Conservation (phyloP, 2,888 invertebrate species). For the Willowsia nigromaculata region DNA sequence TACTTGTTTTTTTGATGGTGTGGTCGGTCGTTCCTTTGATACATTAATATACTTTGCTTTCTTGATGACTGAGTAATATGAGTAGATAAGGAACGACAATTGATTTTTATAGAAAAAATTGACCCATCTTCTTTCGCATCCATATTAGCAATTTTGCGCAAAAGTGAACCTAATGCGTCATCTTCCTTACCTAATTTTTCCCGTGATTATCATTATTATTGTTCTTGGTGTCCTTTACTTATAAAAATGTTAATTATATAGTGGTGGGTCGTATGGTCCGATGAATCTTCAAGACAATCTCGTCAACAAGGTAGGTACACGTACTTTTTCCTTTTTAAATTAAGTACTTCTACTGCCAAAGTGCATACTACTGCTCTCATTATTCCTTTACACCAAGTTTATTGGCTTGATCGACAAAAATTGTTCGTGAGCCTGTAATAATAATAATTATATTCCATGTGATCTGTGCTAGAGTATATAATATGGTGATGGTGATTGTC, state of each 20-base stretch:
- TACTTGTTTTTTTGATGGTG: not conserved
- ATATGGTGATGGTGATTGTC: too few relatives aligned
- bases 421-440: not conserved
- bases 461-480: not conserved
- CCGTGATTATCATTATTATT: not conserved
- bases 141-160: not conserved
- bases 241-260: conserved; percentile 44
- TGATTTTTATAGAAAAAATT: conserved; percentile 8
- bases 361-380: not conserved
- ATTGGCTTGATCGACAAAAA: not conserved
- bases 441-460: not conserved
- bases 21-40: not conserved
- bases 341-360: too few relatives aligned
- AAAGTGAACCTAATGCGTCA: not conserved
- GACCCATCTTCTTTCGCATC: not conserved
- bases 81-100: not conserved
- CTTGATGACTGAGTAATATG: not conserved
- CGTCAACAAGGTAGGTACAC: not conserved
- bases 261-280: not conserved
- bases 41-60: not conserved
- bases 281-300: not conserved
- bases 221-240: conserved; percentile 35
- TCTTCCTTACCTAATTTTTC: not conserved
- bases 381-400: not conserved
- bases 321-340: not conserved